A percentile compares a stretch with the other conserved stretches of the same genome.
Evolutionary conservation across 2,113 vertebrate species (phyloP).

Genomic region (Bostrychus sinensis): DNA sequence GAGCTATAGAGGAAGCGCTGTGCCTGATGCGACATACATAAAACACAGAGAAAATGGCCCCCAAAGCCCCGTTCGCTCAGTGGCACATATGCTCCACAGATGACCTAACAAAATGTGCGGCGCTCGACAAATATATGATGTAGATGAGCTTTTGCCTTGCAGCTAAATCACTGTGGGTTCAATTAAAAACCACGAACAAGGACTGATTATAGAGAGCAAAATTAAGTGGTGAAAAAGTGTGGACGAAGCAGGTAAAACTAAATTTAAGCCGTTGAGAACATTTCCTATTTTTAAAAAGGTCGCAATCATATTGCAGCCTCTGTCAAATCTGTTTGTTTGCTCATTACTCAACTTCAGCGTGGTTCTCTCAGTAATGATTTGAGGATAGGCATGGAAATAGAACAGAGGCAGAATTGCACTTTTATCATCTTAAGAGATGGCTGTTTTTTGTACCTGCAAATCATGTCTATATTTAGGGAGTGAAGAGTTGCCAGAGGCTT

Average conservation of each 20-base stretch:
- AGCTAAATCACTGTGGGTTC: conserved; percentile 38
- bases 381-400: conserved; percentile 60
- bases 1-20: conserved; percentile 12
- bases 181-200: conserved; percentile 45
- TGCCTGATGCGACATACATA: conserved; percentile 17
- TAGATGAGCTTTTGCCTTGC: conserved; percentile 54
- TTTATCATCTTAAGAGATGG: conserved; percentile 60
- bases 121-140: conserved; percentile 50
- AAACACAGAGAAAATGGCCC: conserved; percentile 32
- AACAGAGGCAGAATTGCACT: conserved; percentile 53
- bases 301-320: conserved; percentile 30
- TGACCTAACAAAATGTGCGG: conserved; percentile 59
- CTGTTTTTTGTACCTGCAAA: conserved; percentile 50
- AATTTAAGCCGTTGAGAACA: conserved; percentile 44
- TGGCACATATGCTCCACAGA: conserved; percentile 33
- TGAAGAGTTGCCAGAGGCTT: conserved; percentile 40
- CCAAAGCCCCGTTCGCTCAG: conserved; percentile 23
- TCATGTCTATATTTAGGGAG: conserved; percentile 68
- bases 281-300: conserved; percentile 54
- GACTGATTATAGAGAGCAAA: conserved; percentile 26
- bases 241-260: conserved; percentile 33
- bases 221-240: conserved; percentile 16
- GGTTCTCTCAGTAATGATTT: conserved; percentile 41
- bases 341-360: conserved; percentile 54
- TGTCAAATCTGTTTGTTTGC: conserved; percentile 58